Evolutionary conservation across 1,140 invertebrate species (phyloP), one percentile per base, ranked within the genome.

Genomic region (Bombus sibiricus): DNA sequence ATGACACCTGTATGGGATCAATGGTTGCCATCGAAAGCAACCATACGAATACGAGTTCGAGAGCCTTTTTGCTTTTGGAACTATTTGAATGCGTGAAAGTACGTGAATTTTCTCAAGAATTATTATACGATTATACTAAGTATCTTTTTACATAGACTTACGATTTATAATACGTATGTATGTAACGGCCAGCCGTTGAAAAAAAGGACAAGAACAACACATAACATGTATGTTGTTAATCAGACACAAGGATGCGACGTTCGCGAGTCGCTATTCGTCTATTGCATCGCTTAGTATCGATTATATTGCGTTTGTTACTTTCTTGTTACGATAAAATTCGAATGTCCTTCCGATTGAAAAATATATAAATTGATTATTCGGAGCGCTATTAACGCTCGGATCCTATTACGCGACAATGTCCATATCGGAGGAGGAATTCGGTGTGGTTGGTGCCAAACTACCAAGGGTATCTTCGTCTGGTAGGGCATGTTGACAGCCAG

Each of bases 381-480:
- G 39, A 18, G 18, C 47, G 57, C 39, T 10, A 22, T 34, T 15
- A 4, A 22, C n/a, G 81, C 88, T 87, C n/a, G 86, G 73, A 87
- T 12, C 75, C 34, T 74, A 92, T 92, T 95, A 95, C 93, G 95
- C 93, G 79, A 94, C 94, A 74, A 95, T 95, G 83, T 95, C 95
- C 94, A 95, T 95, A 81, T 95, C 95, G 28, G 94, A 94, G 43
- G 94, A 94, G 28, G 94, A 94, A 85, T 94, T 95, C 47, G 94
- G 94, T 47, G 92, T 93, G 41, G 94, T 94, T n/a, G 94, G 92
- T 53, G 93, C 93, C 43, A 95, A 87, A 83, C 93, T 94, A 39
- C 94, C 94, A 25, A 95, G 92, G 25, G 94, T 95, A 59, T 95
- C 95, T 25, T 95, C 95, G 89, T 95, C 94, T 15, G 93, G 91